Evolutionary conservation across 2,797 vertebrate genomes (phyloP).

Genomic region (Ateles fusciceps): DNA sequence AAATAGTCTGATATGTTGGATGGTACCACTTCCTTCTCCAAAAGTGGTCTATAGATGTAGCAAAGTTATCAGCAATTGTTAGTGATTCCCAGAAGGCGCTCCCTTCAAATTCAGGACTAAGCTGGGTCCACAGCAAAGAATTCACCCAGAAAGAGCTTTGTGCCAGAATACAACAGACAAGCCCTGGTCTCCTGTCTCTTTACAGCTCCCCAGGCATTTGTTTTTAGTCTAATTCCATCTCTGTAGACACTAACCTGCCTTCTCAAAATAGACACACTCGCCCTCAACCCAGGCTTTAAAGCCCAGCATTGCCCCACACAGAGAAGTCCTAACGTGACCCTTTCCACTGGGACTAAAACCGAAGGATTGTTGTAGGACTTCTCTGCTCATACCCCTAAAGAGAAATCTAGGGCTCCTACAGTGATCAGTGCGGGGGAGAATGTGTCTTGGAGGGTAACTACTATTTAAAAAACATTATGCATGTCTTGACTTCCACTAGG

Average conservation of each 20-base stretch:
- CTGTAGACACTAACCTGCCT: background rate
- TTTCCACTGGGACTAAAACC: background rate
- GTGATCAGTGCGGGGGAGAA: background rate
- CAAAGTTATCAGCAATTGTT: background rate
- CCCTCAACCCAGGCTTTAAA: background rate
- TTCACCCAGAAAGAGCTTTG: background rate
- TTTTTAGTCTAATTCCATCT: background rate
- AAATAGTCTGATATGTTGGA: constrained; percentile 20
- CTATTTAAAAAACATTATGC: background rate
- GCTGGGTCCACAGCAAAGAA: background rate
- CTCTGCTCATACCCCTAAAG: background rate
- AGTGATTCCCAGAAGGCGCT: background rate
- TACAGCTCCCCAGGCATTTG: background rate
- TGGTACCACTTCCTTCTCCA: background rate
- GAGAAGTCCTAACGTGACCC: background rate
- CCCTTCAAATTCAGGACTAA: background rate
- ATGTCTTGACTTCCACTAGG: background rate
- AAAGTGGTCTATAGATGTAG: background rate
- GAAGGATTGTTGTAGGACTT: background rate
- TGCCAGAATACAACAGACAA: background rate
- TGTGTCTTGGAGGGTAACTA: background rate
- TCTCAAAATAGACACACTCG: background rate
- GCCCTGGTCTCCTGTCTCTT: background rate
- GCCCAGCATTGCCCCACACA: background rate
- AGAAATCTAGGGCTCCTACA: background rate